These are phyloP conservation scores for Egretta garzetta DNA, from an alignment of 2,113 vertebrate species.

Conservation along the genomic window DNA sequence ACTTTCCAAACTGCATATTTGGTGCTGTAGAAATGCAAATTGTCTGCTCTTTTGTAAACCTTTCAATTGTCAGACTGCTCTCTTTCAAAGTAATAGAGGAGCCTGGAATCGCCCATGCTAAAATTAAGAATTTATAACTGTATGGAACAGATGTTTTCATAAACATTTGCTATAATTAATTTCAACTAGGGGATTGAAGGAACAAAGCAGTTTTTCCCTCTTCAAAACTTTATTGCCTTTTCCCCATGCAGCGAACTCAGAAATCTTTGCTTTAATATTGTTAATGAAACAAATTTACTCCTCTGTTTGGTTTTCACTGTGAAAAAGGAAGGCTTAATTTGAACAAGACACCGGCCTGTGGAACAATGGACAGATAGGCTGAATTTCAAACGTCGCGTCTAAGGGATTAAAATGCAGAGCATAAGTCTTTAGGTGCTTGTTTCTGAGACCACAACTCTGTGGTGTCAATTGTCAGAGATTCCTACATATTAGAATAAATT, in stretches of 20 bases:
- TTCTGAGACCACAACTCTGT: slow-evolving; percentile 7
- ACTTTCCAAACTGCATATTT: slow-evolving; percentile 41
- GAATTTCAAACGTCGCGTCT: not conserved
- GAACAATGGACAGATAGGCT: not conserved
- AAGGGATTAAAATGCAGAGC: slow-evolving; percentile 9
- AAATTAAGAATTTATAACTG: slow-evolving; percentile 83
- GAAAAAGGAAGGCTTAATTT: slow-evolving; percentile 56
- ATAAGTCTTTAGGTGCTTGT: not conserved
- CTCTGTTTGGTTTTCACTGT: slow-evolving; percentile 71
- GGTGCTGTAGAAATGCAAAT: slow-evolving; percentile 54
- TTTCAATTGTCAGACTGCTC: slow-evolving; percentile 58
- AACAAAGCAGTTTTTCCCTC: slow-evolving; percentile 80
- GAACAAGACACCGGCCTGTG: slow-evolving; percentile 1
- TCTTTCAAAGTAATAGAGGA: slow-evolving; percentile 72
- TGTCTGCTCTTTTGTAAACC: slow-evolving; percentile 63
- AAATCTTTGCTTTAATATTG: slow-evolving; percentile 74
- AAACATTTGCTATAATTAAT: slow-evolving; percentile 87
- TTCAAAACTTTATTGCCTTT: slow-evolving; percentile 83
- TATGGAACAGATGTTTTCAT: slow-evolving; percentile 86
- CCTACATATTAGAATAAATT: not conserved
- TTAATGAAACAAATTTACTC: slow-evolving; percentile 72
- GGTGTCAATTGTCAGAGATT: not conserved
- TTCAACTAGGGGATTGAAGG: slow-evolving; percentile 81
- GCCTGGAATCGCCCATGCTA: slow-evolving; percentile 73
- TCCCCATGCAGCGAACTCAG: slow-evolving; percentile 66